Evolutionary conservation across 64 coral and sea anemone species (phyloP).

Genomic region (Actinia equina): DNA sequence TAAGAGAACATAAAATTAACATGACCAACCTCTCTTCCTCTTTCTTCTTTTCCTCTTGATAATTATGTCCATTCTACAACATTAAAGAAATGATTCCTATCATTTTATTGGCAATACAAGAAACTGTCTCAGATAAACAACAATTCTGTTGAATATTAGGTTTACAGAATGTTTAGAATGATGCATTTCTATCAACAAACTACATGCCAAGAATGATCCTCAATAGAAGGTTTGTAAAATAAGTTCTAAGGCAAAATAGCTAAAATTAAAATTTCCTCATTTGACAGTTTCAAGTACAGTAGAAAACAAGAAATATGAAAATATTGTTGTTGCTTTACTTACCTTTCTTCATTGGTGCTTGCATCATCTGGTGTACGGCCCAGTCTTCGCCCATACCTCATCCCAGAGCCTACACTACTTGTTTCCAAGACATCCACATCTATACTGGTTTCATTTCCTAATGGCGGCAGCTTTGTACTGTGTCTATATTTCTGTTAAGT

Average conservation of each 20-base stretch:
- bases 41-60: conserved; percentile 68
- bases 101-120: too few species aligned
- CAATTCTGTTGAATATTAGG: too few species aligned
- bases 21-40: conserved; percentile 68
- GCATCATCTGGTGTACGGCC: conserved; percentile 25
- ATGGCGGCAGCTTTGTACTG: conserved; percentile 68
- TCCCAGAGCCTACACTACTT: conserved; percentile 51
- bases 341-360: conserved; percentile 49
- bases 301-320: too few species aligned
- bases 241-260: background rate
- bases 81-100: background rate
- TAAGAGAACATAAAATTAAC: too few species aligned
- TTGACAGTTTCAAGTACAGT: too few species aligned
- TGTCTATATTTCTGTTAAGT: conserved; percentile 46
- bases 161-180: too few species aligned
- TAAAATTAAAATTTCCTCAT: background rate
- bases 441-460: conserved; percentile 55
- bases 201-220: too few species aligned
- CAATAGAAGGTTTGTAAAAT: background rate
- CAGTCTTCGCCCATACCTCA: conserved; percentile 55
- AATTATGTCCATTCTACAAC: conserved; percentile 53
- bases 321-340: too few species aligned
- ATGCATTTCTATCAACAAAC: too few species aligned
- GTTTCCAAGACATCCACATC: conserved; percentile 70
- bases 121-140: too few species aligned